Conservation (phyloP, 1,140 invertebrate species). For the Monomorium pharaonis region DNA sequence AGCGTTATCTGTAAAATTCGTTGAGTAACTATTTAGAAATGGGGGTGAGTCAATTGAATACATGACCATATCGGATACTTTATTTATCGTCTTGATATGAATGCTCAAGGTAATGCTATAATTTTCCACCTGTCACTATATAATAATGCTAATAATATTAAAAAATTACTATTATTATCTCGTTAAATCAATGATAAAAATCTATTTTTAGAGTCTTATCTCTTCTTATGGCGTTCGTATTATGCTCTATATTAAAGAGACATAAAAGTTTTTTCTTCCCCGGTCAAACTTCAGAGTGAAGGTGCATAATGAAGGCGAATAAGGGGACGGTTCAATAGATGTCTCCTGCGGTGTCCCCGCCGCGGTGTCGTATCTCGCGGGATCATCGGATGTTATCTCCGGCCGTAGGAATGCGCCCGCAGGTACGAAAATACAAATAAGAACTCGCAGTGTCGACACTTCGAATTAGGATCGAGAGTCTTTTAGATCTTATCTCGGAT, state of each 20-base stretch:
- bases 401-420: constrained; percentile 67
- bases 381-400: constrained; percentile 72
- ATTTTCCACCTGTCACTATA: background rate
- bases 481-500: constrained; percentile 73
- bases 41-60: no score
- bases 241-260: background rate
- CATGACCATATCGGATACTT: no score
- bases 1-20: no score
- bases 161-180: background rate
- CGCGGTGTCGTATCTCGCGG: constrained; percentile 46
- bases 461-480: constrained; percentile 73
- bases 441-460: constrained; percentile 63
- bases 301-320: background rate
- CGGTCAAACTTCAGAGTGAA: background rate
- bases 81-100: background rate
- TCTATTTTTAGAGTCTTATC: background rate
- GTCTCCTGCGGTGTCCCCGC: constrained; percentile 35
- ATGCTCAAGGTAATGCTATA: background rate
- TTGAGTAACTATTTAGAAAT: no score
- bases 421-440: constrained; percentile 77
- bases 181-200: background rate
- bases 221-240: no score
- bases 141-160: background rate
- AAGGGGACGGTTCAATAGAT: background rate
- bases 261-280: background rate